Evolutionary conservation across 2,888 invertebrate genomes (phyloP).

Genomic region (Andrena hattorfiana): DNA sequence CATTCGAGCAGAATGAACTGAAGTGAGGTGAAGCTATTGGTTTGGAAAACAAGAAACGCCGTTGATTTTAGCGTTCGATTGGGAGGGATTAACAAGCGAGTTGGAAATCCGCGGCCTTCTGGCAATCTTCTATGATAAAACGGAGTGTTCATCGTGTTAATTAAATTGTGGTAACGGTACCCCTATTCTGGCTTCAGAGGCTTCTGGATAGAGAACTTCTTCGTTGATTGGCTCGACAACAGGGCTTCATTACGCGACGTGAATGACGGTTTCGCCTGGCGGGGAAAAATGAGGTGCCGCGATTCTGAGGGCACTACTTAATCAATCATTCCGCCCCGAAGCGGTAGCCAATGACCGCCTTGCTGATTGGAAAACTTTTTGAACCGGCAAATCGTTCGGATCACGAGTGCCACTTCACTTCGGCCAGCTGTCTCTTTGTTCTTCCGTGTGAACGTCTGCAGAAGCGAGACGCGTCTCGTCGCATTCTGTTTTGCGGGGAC

Average conservation of each 20-base stretch:
- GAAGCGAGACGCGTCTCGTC: conserved; percentile 20
- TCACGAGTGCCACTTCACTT: conserved; percentile 63
- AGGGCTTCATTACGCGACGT: conserved; percentile 39
- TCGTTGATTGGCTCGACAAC: conserved; percentile 29
- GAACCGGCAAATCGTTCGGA: conserved; percentile 49
- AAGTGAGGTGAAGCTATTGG: neutral
- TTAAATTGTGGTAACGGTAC: conserved; percentile 11
- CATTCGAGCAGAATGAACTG: neutral
- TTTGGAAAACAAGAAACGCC: neutral
- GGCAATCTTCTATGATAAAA: neutral
- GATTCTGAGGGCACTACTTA: conserved; percentile 35
- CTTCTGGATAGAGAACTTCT: conserved; percentile 11
- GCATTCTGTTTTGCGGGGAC: conserved; percentile 37
- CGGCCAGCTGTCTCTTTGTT: conserved; percentile 60
- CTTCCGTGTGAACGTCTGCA: conserved; percentile 43
- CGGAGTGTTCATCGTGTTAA: neutral
- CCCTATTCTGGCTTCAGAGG: neutral
- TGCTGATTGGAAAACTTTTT: conserved; percentile 53
- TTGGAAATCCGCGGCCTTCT: neutral
- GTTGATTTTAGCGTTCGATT: too few species aligned
- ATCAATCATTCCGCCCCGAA: conserved; percentile 56
- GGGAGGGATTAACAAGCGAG: too few species aligned
- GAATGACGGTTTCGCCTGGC: conserved; percentile 34
- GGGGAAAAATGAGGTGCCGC: conserved; percentile 60
- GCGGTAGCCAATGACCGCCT: conserved; percentile 51